Base-by-base conservation (phyloP, 2,888 invertebrate species). In the Epiblema foenella region DNA sequence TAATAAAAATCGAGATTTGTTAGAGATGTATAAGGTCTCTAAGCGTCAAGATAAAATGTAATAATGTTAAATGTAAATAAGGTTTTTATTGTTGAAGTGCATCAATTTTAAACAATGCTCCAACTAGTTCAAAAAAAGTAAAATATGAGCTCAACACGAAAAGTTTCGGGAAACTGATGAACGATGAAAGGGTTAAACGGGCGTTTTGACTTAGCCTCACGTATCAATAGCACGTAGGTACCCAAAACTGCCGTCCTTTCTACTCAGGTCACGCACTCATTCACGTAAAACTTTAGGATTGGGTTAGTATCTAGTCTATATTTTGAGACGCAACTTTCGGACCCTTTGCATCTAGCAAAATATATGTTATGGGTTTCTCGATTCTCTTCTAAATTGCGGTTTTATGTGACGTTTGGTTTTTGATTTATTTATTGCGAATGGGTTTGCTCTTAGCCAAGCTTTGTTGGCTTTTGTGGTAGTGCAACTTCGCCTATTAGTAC, bases 221-320 rank as follows among this genome's bases (percentile, higher is more conserved):
- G 46, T 46, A 42, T 42, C 42, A 42, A 42, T 15, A 42, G 42
- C 42, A 42, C 42, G 15, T 15, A 42, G 4, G 4, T 24, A 33
- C n/a, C 46, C 46, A 7, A 46, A n/a, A 8, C 46, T 46, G 46
- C n/a, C 46, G n/a, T n/a, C n/a, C 46, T n/a, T 46, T 46, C 46
- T 8, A 60, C 24, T 51, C 49, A 17, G 49, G 20, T 66, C 46
- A 57, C 51, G 39, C 57, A 33, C 15, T 17, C 57, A 39, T 15
- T 37, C 29, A 24, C 18, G 18, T 33, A 56, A 60, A 66, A 60
- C 66, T 70, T 59, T 15, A 56, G 37, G 60, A 54, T 57, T 67
- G 56, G 46, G 69, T 18, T 42, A 37, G 18, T 65, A 66, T 51
- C 49, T 29, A 59, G 37, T 20, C 42, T 65, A 52, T 62, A 68